Evolutionary conservation across 2,888 invertebrate genomes (phyloP).

Genomic region (Cylindroiulus punctatus): DNA sequence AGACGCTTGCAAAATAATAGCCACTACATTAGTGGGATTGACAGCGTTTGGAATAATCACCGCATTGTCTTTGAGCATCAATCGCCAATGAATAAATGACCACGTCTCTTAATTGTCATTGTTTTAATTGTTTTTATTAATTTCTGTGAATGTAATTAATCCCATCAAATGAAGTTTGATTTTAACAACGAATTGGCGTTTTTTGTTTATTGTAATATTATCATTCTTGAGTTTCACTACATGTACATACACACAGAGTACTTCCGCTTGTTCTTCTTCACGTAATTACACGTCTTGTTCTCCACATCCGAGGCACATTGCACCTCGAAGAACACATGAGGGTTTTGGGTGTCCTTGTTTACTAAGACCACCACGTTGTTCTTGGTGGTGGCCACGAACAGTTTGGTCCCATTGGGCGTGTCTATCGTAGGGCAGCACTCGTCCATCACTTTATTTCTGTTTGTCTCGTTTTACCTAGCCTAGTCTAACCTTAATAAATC

Average conservation of each 20-base stretch:
- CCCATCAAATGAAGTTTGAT: no score
- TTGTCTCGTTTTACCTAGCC: no score
- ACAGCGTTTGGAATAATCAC: slow-evolving; percentile 54
- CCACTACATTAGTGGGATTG: slow-evolving; percentile 49
- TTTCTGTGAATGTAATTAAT: not conserved
- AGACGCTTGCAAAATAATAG: slow-evolving; percentile 53
- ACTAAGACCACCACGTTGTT: slow-evolving; percentile 74
- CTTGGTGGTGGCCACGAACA: slow-evolving; percentile 79
- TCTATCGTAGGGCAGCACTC: slow-evolving; percentile 81
- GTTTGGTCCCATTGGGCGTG: slow-evolving; percentile 79
- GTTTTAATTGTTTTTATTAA: not conserved
- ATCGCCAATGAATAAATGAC: slow-evolving; percentile 15
- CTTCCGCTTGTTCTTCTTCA: slow-evolving; percentile 76
- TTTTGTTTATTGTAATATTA: no score
- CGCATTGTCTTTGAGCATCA: slow-evolving; percentile 49
- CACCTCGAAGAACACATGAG: slow-evolving; percentile 77
- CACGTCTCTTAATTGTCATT: not conserved
- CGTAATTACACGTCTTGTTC: slow-evolving; percentile 78
- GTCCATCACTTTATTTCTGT: slow-evolving; percentile 63
- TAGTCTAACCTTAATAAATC: no score
- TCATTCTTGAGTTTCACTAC: no score
- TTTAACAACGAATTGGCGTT: no score
- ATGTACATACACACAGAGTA: slow-evolving; percentile 85
- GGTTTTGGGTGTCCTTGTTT: slow-evolving; percentile 73
- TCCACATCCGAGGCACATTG: slow-evolving; percentile 78